Conservation (phyloP, 2,113 vertebrate species). For the Ophthalmotilapia sp. region DNA sequence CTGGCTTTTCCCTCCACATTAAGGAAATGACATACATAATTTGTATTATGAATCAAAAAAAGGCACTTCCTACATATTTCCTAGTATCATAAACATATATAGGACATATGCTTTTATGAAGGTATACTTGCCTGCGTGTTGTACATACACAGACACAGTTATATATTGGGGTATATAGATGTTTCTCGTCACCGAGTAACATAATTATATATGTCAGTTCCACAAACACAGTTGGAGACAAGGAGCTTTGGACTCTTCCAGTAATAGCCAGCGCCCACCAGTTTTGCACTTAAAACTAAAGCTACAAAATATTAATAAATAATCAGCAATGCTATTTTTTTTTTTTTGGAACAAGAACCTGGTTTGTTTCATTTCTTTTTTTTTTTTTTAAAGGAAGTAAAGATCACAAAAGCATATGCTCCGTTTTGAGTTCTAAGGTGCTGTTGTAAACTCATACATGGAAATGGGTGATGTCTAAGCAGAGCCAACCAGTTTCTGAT, state of each 20-base stretch:
- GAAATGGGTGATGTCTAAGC: constrained; percentile 30
- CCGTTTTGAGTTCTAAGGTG: constrained; percentile 75
- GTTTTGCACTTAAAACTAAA: constrained; percentile 64
- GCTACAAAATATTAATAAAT: constrained; percentile 73
- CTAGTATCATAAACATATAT: constrained; percentile 64
- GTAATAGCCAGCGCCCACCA: constrained; percentile 71
- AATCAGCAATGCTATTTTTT: constrained; percentile 57
- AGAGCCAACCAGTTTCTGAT: constrained; percentile 58
- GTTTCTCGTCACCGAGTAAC: constrained; percentile 46
- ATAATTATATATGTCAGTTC: constrained; percentile 73
- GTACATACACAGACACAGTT: constrained; percentile 56
- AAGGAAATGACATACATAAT: constrained; percentile 75
- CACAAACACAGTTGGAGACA: constrained; percentile 59
- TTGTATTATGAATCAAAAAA: constrained; percentile 59
- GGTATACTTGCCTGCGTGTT: constrained; percentile 52
- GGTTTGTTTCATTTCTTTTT: constrained; percentile 54
- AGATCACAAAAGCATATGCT: constrained; percentile 73
- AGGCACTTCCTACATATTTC: constrained; percentile 75
- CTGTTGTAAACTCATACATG: constrained; percentile 71
- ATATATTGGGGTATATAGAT: constrained; percentile 55
- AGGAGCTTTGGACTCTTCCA: constrained; percentile 63
- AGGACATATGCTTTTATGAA: constrained; percentile 66
- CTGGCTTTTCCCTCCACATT: constrained; percentile 61
- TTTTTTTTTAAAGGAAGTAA: constrained; percentile 57
- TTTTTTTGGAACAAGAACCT: constrained; percentile 73